phyloP scores from a whole-genome alignment of 2,888 invertebrate species.

The Diploptera punctata region DNA sequence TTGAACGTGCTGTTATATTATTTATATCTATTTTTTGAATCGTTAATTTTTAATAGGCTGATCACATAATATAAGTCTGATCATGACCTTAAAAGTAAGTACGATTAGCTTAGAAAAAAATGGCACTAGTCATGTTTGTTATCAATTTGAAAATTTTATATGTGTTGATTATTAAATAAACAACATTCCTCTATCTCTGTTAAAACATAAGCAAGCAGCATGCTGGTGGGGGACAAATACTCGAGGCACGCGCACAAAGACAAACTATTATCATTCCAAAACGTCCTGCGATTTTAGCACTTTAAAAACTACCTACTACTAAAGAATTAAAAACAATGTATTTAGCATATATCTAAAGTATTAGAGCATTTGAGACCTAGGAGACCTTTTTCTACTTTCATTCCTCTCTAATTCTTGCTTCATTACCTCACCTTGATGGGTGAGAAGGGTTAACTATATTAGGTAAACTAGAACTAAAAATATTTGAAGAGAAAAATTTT shows the following conservation, averaged over 20 bases:
- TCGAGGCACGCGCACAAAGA: background rate
- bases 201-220: background rate
- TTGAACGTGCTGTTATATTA: slow-evolving; percentile 33
- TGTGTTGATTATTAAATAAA: slow-evolving; percentile 61
- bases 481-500: no score
- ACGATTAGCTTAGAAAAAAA: slow-evolving; percentile 46
- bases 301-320: no score
- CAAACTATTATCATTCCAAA: background rate
- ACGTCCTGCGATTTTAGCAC: no score
- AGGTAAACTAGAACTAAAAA: no score
- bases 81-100: slow-evolving; percentile 36
- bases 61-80: slow-evolving; percentile 40
- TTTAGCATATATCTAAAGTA: no score
- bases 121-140: slow-evolving; percentile 64
- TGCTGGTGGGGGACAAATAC: background rate
- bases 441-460: no score
- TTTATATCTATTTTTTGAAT: slow-evolving; percentile 42
- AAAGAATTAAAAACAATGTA: no score
- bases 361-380: no score
- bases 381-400: no score
- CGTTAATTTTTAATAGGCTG: slow-evolving; percentile 42
- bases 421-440: no score
- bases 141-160: slow-evolving; percentile 63
- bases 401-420: no score
- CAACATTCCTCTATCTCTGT: slow-evolving; percentile 56